These are phyloP conservation scores for Etheostoma spectabile DNA, from an alignment of 2,113 vertebrate genomes.

Conservation along the genomic window DNA sequence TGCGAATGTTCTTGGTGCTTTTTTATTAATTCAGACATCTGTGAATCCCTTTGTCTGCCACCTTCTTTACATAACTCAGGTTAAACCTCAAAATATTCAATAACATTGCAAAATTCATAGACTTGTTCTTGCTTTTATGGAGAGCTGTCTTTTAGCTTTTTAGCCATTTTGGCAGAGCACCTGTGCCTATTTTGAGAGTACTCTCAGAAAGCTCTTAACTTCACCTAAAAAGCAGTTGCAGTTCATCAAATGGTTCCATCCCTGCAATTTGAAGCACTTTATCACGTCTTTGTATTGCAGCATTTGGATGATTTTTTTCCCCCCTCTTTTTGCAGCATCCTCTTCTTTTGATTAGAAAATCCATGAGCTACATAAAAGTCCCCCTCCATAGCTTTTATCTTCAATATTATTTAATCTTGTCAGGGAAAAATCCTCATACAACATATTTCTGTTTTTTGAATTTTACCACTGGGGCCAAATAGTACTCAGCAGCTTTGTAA, in stretches of 20 bases:
- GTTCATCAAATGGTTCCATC: neutral
- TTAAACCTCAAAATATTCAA: too few relatives aligned
- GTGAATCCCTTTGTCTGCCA: neutral
- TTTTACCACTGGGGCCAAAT: neutral
- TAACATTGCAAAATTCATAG: neutral
- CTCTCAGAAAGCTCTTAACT: conserved; percentile 13
- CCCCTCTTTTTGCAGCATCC: neutral
- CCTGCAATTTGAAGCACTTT: conserved; percentile 2
- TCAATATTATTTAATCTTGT: neutral
- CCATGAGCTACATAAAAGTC: neutral
- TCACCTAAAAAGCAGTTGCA: conserved; percentile 5
- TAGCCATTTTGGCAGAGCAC: neutral
- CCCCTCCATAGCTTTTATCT: neutral
- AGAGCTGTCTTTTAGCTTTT: neutral
- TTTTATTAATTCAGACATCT: neutral
- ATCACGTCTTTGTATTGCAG: neutral
- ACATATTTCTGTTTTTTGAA: neutral
- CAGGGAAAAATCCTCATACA: neutral
- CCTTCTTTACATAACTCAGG: too few relatives aligned
- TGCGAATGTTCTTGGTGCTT: neutral
- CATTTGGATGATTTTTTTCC: neutral
- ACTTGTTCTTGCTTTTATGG: neutral
- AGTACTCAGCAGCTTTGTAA: neutral
- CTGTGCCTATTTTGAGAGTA: conserved; percentile 42
- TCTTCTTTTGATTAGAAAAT: neutral